These are phyloP conservation scores for Babyrousa celebensis DNA, from an alignment of 2,797 vertebrate genomes.

Conservation along the genomic window DNA sequence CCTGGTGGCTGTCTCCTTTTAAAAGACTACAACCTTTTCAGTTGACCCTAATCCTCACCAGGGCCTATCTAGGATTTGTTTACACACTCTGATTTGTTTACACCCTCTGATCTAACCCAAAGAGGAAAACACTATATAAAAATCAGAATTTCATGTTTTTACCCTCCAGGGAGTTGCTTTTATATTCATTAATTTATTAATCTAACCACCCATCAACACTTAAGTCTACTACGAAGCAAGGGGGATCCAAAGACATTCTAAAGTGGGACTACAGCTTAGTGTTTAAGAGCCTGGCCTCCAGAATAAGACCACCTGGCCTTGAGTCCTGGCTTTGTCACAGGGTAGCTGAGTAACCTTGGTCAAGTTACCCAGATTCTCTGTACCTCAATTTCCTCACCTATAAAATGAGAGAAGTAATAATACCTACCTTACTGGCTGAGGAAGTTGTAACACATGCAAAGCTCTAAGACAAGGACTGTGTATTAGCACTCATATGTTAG, in stretches of 20 bases:
- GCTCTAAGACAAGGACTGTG: neutral
- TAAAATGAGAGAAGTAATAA: neutral
- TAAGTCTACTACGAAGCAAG: neutral
- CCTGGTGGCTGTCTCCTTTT: neutral
- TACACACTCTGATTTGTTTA: neutral
- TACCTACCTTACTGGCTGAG: neutral
- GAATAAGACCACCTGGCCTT: neutral
- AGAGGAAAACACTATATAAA: constrained; percentile 22
- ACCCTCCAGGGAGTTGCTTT: neutral
- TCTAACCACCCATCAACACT: neutral
- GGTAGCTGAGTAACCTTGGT: neutral
- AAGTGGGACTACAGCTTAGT: neutral
- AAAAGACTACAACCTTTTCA: neutral
- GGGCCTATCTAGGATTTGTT: neutral
- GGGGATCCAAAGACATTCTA: neutral
- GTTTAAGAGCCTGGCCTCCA: neutral
- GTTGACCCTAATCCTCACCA: neutral
- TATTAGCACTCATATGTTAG: neutral
- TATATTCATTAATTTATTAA: neutral
- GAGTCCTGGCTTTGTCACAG: neutral
- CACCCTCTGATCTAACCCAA: neutral
- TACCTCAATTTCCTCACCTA: neutral
- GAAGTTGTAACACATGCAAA: neutral
- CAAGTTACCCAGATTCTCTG: neutral
- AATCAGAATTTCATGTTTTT: neutral